phyloP scores from a whole-genome alignment of 1,140 invertebrate species.

The Drosophila parvula region DNA sequence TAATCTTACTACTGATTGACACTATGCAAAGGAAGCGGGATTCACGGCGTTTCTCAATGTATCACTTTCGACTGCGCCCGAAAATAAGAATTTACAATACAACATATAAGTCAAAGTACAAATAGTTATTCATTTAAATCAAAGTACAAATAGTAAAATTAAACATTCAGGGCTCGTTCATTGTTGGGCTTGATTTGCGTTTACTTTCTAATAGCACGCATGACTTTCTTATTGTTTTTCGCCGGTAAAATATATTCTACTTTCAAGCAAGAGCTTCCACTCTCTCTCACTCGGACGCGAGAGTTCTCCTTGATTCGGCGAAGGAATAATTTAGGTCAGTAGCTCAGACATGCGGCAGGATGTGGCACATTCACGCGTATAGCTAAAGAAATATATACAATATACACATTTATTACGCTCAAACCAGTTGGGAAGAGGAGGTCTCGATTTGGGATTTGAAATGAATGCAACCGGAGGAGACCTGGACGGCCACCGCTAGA shows the following conservation, averaged over 20 bases:
- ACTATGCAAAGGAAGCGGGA: too few species aligned
- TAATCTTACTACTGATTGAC: too few species aligned
- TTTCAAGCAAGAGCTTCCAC: conserved; percentile 48
- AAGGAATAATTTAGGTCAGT: conserved; percentile 67
- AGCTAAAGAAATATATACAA: conserved; percentile 56
- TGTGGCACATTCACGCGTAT: conserved; percentile 54
- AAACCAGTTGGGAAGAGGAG: conserved; percentile 60
- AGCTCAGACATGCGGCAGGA: conserved; percentile 61
- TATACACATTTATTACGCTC: conserved; percentile 76
- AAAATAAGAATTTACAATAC: conserved; percentile 2
- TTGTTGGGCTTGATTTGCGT: conserved; percentile 22
- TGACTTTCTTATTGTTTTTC: conserved; percentile 39
- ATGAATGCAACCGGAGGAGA: conserved; percentile 7
- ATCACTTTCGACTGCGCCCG: not conserved
- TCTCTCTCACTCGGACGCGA: conserved; percentile 37
- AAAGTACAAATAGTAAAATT: conserved; percentile 21
- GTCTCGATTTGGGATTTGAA: conserved; percentile 12
- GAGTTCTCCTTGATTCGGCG: conserved; percentile 51
- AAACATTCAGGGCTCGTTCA: conserved; percentile 30
- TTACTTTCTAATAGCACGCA: conserved; percentile 76
- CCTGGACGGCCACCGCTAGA: conserved; percentile 1
- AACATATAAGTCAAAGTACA: conserved; percentile 11
- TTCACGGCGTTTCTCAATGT: not conserved
- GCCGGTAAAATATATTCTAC: conserved; percentile 54
- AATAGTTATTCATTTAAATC: not conserved